A percentile compares a stretch with the other conserved stretches of the same genome.
Evolutionary conservation across 1,140 invertebrate genomes (phyloP).

Genomic region (Polyergus mexicanus): DNA sequence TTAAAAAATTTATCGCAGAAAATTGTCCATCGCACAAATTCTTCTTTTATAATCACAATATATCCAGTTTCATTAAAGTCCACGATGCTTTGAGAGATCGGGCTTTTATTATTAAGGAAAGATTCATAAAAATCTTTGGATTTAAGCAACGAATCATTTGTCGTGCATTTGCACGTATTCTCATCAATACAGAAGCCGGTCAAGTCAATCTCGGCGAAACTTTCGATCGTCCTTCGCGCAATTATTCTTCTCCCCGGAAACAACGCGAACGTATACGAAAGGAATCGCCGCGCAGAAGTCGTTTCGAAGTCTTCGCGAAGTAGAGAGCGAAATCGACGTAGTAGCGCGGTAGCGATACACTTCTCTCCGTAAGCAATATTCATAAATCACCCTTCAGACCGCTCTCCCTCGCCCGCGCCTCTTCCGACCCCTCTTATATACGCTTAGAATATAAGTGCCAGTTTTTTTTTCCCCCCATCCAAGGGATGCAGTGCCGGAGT

Average conservation of each 20-base stretch:
- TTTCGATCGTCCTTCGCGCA: constrained; percentile 15
- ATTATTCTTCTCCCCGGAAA: constrained; percentile 47
- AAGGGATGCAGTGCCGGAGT: constrained; percentile 73
- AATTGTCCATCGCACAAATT: neutral
- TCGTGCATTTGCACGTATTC: neutral
- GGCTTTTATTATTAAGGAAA: neutral
- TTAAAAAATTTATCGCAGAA: neutral
- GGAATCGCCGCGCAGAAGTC: constrained; percentile 27
- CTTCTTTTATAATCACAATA: neutral
- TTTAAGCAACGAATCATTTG: neutral
- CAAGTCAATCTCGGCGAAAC: constrained; percentile 4
- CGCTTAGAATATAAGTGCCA: constrained; percentile 86
- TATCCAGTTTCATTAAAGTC: neutral
- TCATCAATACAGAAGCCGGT: neutral
- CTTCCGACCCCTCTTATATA: constrained; percentile 76
- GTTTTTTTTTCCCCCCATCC: constrained; percentile 55
- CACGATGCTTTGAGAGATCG: too few species aligned
- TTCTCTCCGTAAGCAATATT: constrained; percentile 84
- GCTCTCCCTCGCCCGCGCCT: constrained; percentile 28
- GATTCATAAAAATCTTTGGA: neutral
- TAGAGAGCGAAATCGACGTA: constrained; percentile 72
- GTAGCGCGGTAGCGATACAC: constrained; percentile 77
- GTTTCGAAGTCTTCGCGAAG: constrained; percentile 47
- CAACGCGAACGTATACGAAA: constrained; percentile 52
- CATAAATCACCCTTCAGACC: constrained; percentile 84